These are phyloP conservation scores for Mactra quadrangularis DNA, from an alignment of 1,140 invertebrate genomes.

Conservation along the genomic window DNA sequence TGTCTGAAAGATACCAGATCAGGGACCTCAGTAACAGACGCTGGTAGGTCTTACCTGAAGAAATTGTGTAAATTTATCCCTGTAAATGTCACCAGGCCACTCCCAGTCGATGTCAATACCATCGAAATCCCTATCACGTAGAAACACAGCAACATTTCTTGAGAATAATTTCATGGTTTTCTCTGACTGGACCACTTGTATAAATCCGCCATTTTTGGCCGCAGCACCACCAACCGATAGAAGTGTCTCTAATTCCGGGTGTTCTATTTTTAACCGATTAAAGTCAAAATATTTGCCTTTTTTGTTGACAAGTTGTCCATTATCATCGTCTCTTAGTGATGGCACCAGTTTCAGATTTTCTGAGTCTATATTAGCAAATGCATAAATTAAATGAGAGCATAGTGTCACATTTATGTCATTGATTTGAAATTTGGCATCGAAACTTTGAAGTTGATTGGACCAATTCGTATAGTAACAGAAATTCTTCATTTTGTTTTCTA, in stretches of 20 bases:
- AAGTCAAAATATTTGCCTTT: conserved; percentile 62
- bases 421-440: conserved; percentile 91
- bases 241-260: conserved; percentile 86
- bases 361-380: conserved; percentile 90
- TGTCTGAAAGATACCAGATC: too few species aligned
- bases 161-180: conserved; percentile 67
- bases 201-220: conserved; percentile 66
- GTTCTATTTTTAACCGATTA: conserved; percentile 93
- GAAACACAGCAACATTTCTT: conserved; percentile 89
- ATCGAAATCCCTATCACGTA: conserved; percentile 96
- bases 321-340: conserved; percentile 69
- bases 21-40: too few species aligned
- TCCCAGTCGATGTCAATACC: conserved; percentile 98
- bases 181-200: conserved; percentile 64
- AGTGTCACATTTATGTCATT: conserved; percentile 94
- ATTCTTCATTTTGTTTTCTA: conserved; percentile 29
- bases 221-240: conserved; percentile 65
- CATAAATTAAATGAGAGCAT: conserved; percentile 96
- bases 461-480: conserved; percentile 96
- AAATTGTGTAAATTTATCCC: conserved; percentile 54
- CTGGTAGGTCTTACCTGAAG: conserved; percentile 40
- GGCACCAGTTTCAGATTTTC: conserved; percentile 58
- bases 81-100: conserved; percentile 88
- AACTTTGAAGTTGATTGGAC: conserved; percentile 93
- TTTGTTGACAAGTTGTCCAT: conserved; percentile 25